Percentiles rank a stretch among this genome's conserved stretches.
Evolutionary conservation across 2,888 invertebrate species (phyloP).

Genomic region (Chirona hameri): DNA sequence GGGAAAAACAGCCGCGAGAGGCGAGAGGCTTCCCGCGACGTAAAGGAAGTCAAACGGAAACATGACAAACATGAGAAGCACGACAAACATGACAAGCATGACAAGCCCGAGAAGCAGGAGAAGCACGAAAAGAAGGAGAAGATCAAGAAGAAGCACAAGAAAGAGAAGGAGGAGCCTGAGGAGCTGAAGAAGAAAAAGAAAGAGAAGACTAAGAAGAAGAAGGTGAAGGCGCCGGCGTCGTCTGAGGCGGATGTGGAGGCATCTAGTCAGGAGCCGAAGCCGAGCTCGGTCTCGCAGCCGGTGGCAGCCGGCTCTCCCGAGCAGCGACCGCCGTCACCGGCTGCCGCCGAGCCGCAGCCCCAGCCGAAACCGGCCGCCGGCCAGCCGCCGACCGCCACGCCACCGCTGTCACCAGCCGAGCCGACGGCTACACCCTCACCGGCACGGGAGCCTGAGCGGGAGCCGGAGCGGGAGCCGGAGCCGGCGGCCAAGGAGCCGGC

Average conservation of each 20-base stretch:
- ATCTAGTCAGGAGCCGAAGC: background rate
- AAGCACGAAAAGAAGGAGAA: conserved; percentile 22
- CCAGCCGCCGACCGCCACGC: background rate
- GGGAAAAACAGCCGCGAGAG: background rate
- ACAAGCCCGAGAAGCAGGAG: background rate
- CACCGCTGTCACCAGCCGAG: background rate
- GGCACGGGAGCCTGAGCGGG: background rate
- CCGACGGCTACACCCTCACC: background rate
- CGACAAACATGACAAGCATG: too few species aligned
- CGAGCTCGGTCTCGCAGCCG: background rate
- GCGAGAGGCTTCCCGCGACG: background rate
- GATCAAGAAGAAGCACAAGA: conserved; percentile 24
- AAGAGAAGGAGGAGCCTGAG: conserved; percentile 8
- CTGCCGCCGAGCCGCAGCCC: background rate
- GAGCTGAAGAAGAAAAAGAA: background rate
- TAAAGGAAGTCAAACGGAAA: background rate
- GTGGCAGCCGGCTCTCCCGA: too few species aligned
- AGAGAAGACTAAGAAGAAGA: background rate
- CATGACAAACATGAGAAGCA: too few species aligned
- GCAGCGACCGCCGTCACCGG: background rate
- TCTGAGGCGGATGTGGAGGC: background rate
- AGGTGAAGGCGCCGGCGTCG: background rate
- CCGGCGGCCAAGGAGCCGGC: background rate
- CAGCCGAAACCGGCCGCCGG: background rate
- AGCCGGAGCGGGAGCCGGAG: background rate